phyloP scores from a whole-genome alignment of 2,113 vertebrate species.

The Oceanites oceanicus region DNA sequence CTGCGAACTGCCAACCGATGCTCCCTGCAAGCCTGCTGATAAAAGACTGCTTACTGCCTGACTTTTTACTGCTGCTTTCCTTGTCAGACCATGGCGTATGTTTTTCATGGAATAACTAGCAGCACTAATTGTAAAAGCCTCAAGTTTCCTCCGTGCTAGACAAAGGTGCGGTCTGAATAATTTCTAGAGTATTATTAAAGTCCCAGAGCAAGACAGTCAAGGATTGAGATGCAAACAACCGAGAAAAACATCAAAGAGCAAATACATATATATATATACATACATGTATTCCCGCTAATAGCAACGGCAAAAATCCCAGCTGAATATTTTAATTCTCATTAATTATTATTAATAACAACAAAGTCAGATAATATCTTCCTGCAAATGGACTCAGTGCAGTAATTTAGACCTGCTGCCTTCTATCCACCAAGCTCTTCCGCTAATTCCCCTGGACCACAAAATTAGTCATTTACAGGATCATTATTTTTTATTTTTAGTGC shows the following conservation, averaged over 20 bases:
- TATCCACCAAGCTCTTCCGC: not conserved
- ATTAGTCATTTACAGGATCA: constrained; percentile 44
- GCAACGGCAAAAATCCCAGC: not conserved
- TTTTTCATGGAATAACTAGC: constrained; percentile 2
- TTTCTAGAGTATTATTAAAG: constrained; percentile 4
- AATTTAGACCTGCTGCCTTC: constrained; percentile 29
- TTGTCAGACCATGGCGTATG: not conserved
- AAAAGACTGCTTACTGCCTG: not conserved
- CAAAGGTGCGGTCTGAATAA: not conserved
- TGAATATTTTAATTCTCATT: constrained; percentile 20
- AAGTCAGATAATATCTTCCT: constrained; percentile 44
- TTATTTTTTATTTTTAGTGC: constrained; percentile 18
- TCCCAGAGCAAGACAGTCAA: constrained; percentile 3
- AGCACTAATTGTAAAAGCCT: constrained; percentile 10
- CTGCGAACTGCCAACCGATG: accelerated
- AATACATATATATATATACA: not conserved
- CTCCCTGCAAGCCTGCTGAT: not conserved
- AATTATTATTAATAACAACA: constrained; percentile 53
- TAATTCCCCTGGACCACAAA: constrained; percentile 52
- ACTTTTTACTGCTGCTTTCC: not conserved
- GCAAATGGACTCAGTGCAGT: not conserved
- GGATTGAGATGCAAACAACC: not conserved
- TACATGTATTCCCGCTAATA: not conserved
- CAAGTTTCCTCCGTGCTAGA: not conserved
- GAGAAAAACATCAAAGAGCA: constrained; percentile 36